A percentile compares a stretch with the other conserved stretches of the same genome.
Conservation (phyloP, 2,888 invertebrate genomes). For the Cotesia congregata region DNA sequence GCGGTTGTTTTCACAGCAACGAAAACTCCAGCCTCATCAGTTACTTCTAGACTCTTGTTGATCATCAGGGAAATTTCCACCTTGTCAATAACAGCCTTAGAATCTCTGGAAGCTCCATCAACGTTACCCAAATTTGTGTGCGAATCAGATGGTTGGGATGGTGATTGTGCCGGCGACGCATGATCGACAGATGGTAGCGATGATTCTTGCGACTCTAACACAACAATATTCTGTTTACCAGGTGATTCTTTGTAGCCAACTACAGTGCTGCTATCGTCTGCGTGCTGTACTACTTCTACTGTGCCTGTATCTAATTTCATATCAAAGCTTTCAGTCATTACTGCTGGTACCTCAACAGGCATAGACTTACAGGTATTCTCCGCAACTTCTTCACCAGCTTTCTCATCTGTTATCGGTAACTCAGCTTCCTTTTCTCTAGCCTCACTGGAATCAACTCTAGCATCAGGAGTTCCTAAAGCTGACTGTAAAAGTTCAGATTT, state of each 20-base stretch:
- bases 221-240: conserved; percentile 49
- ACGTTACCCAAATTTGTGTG: neutral
- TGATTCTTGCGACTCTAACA: conserved; percentile 46
- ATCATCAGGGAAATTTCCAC: conserved; percentile 64
- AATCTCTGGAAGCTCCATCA: conserved; percentile 1
- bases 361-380: conserved; percentile 68
- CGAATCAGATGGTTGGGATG: neutral
- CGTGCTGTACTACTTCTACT: conserved; percentile 68
- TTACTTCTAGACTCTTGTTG: conserved; percentile 54
- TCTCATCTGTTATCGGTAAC: neutral
- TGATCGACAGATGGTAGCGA: conserved; percentile 2
- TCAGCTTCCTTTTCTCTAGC: conserved; percentile 23
- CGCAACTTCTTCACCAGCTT: conserved; percentile 56
- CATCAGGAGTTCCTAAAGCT: conserved; percentile 37
- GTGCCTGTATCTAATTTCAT: conserved; percentile 65
- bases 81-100: conserved; percentile 52
- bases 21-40: conserved; percentile 53
- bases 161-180: neutral
- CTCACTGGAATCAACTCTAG: conserved; percentile 48
- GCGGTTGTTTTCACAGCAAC: conserved; percentile 60
- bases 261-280: conserved; percentile 64
- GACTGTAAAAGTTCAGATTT: conserved; percentile 59
- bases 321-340: conserved; percentile 54
- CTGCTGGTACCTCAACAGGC: conserved; percentile 63
- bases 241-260: conserved; percentile 48